Evolutionary conservation across 2,888 invertebrate genomes (phyloP), one percentile per base, ranked within the genome.

Genomic region (Acronicta alni): DNA sequence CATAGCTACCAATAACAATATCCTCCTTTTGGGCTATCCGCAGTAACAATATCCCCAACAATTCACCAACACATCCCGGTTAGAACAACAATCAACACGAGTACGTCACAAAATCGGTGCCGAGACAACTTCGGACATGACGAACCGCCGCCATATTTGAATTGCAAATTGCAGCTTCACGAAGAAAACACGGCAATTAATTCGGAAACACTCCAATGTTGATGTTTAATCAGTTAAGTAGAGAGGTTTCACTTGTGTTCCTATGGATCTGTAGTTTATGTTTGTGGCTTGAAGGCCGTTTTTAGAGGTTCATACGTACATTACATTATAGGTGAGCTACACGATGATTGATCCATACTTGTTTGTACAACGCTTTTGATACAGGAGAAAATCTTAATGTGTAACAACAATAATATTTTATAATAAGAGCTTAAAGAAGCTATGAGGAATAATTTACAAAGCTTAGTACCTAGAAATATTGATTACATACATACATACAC

Each of bases 171-270:
- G 74, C 65, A 60, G 55, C 48, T 75, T 67, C 63, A 79, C 86
- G 89, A 90, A 90, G 90, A 89, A 91, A 90, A 91, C 90, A 91
- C 86, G 86, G 84, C 87, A 90, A 91, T 91, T 90, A 92, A 90
- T 91, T 89, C 86, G 80, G 84, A 77, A 83, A 85, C 84, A 82
- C 74, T 72, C 55, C 55, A 55, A 49, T 81, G 82, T 83, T 83
- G 83, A 83, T 89, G 86, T 89, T 89, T 88, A 87, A 89, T 90
- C 87, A 89, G 86, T 81, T 86, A 86, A 89, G 89, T 88, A 86
- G 85, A 72, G 51, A 67, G 59, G 55, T 60, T 66, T 56, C 52
- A 15, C 56, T 39, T 59, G 66, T 72, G 64, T 64, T 55, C 37
- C 20, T 61, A 53, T 46, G 44, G 55, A 44, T 51, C 23, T 23